phyloP scores from a whole-genome alignment of 2,888 invertebrate species.

The Coecobrya sp. region DNA sequence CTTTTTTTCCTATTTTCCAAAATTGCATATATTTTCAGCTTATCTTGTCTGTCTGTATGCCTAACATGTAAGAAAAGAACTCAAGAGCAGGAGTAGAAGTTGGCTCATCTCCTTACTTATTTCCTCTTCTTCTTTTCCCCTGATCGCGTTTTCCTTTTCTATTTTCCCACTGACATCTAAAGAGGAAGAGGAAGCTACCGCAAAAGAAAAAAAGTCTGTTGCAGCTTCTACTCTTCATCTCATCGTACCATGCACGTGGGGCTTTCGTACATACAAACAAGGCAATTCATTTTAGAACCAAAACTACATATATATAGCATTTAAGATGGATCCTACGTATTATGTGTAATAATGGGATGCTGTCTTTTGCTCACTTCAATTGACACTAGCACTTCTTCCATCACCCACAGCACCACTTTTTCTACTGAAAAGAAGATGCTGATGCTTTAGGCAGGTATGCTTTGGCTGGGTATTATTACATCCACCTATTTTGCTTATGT shows the following conservation, averaged over 20 bases:
- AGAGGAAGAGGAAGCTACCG: constrained; percentile 38
- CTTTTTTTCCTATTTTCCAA: not conserved
- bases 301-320: not conserved
- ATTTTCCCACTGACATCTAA: constrained; percentile 56
- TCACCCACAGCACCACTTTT: constrained; percentile 40
- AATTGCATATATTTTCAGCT: not conserved
- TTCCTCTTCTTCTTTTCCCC: constrained; percentile 52
- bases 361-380: constrained; percentile 57
- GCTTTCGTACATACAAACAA: constrained; percentile 33
- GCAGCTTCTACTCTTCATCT: not conserved
- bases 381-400: constrained; percentile 55
- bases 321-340: constrained; percentile 1
- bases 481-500: not conserved
- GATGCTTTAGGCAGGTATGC: not conserved
- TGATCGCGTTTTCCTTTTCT: constrained; percentile 57
- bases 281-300: constrained; percentile 59
- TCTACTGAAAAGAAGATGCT: not conserved
- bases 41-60: not conserved
- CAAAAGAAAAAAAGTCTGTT: not conserved
- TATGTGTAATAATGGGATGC: constrained; percentile 54
- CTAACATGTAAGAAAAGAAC: constrained; percentile 11
- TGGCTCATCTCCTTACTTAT: constrained; percentile 64
- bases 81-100: not conserved
- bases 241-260: not conserved
- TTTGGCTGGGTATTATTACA: not conserved